Percentiles rank a stretch among this genome's conserved stretches.
Evolutionary conservation across 2,797 vertebrate species (phyloP).

Genomic region (Pantherophis vulpinus): DNA sequence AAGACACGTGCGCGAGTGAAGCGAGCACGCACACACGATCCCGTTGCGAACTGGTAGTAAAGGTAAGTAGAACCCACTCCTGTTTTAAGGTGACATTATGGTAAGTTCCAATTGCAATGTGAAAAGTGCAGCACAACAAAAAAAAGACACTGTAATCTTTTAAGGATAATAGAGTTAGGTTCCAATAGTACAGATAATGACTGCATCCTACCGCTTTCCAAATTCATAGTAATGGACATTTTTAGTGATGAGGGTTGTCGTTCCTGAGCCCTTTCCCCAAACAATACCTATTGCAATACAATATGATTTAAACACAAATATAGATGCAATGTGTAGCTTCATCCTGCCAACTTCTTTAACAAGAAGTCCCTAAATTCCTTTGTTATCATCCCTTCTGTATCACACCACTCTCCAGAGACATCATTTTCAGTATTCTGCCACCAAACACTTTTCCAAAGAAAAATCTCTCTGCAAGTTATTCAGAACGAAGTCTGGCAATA

Average conservation of each 20-base stretch:
- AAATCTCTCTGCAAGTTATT: neutral
- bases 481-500: neutral
- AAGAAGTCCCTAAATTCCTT: neutral
- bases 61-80: no score
- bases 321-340: neutral
- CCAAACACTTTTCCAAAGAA: neutral
- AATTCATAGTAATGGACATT: neutral
- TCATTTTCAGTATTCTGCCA: neutral
- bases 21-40: rapidly evolving
- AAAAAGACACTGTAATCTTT: neutral
- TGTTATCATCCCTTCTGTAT: neutral
- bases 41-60: no score
- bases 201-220: neutral
- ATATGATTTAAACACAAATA: neutral
- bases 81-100: neutral
- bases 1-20: no score
- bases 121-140: neutral
- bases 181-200: neutral
- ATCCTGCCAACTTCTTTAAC: neutral
- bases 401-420: neutral
- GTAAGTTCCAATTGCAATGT: neutral
- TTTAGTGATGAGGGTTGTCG: neutral
- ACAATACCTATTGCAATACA: neutral
- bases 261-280: neutral
- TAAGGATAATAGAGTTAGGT: neutral